phyloP scores from a whole-genome alignment of 2,888 invertebrate species.

The Stegana nigrithorax region DNA sequence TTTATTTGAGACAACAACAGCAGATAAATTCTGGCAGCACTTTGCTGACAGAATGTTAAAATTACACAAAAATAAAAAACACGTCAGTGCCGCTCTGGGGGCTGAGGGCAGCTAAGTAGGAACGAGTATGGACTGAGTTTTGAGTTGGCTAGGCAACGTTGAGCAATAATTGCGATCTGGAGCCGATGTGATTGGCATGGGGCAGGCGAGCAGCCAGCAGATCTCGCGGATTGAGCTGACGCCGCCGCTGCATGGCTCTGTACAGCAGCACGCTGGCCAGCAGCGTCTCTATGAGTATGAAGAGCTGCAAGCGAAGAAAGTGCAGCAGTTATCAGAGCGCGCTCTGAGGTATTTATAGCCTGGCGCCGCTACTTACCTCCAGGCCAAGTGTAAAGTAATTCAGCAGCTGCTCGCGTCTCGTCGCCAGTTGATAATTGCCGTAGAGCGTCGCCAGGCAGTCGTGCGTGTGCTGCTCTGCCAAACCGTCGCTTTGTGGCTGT shows the following conservation, averaged over 20 bases:
- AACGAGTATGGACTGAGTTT: no score
- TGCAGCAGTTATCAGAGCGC: neutral
- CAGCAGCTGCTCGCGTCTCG: constrained; percentile 52
- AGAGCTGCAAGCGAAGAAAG: constrained; percentile 32
- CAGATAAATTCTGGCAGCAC: no score
- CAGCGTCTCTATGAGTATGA: constrained; percentile 43
- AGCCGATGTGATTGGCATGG: constrained; percentile 52
- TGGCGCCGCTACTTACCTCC: constrained; percentile 38
- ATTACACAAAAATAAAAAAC: no score
- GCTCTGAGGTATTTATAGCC: neutral
- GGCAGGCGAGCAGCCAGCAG: no score
- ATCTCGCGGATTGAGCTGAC: no score
- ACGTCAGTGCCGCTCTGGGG: no score
- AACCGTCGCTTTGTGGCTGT: constrained; percentile 14
- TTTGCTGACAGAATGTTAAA: no score
- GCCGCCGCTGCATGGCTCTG: no score
- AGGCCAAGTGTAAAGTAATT: constrained; percentile 56
- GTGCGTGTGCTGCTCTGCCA: constrained; percentile 31
- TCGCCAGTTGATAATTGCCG: constrained; percentile 39
- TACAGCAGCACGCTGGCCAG: constrained; percentile 43
- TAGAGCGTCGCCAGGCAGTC: constrained; percentile 53
- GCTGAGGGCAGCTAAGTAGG: no score
- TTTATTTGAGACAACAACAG: no score
- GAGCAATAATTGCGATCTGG: constrained; percentile 44
- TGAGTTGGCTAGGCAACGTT: neutral